Evolutionary conservation across 2,113 vertebrate genomes (phyloP).

Genomic region (Grammomys surdaster): DNA sequence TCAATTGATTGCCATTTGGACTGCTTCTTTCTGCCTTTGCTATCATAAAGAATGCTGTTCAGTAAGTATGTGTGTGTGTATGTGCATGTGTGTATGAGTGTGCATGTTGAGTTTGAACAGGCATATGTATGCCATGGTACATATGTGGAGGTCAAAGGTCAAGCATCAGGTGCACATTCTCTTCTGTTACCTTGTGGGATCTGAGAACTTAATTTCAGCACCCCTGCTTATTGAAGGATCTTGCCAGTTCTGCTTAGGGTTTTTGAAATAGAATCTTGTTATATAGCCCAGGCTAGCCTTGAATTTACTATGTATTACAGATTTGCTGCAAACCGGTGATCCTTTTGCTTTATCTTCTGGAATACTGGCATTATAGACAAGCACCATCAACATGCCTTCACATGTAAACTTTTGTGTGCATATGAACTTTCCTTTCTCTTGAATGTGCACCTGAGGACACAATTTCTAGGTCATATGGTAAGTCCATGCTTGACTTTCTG

Average conservation of each 20-base stretch:
- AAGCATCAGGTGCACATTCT: background rate
- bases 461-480: background rate
- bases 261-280: background rate
- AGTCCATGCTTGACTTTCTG: background rate
- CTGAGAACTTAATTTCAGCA: background rate
- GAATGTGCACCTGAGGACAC: too few relatives aligned
- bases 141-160: background rate
- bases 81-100: background rate
- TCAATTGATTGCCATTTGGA: background rate
- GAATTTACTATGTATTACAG: background rate
- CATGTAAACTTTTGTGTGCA: too few relatives aligned
- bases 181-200: background rate
- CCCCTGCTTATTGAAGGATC: background rate
- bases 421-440: too few relatives aligned
- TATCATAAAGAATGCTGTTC: background rate
- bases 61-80: background rate
- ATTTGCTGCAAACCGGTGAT: background rate
- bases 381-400: too few relatives aligned
- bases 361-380: background rate
- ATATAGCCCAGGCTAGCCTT: background rate
- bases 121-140: background rate
- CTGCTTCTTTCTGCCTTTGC: background rate
- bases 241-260: background rate
- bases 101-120: background rate
- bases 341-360: background rate